Base-by-base conservation (phyloP, 1,140 invertebrate genomes). In the Hydropsyche tenuis region DNA sequence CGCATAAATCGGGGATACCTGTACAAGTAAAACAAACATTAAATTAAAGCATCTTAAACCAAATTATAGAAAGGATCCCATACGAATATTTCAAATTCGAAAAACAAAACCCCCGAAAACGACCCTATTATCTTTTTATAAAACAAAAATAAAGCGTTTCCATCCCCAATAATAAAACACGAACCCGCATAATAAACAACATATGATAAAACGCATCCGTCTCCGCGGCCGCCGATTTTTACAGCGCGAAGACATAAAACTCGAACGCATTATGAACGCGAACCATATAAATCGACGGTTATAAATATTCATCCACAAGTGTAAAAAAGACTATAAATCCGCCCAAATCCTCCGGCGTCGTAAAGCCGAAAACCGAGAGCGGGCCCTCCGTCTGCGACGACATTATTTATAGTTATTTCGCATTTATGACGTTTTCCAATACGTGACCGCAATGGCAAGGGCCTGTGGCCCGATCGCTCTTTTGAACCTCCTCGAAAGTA, bases 341-440 rank as follows among this genome's bases (percentile, higher is more conserved):
- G 22, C 18, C 37, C n/a, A 69, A 71, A 75, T 75, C 73, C n/a
- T n/a, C 60, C 7, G 30, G 30, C 30, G n/a, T 37, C 30, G 30
- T 37, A 37, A 37, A 53, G 25, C 46, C n/a, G 42, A 65, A 65
- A 65, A 65, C 63, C 14, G 63, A 45, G 30, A 16, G 12, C 63
- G 30, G 11, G 30, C 42, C 5, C 14, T 60, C 23, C 63, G 25
- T 60, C 42, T 45, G 51, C 56, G 75, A 25, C 45, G 68, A 66
- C 75, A 76, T 76, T 76, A 76, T 76, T 76, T 76, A 76, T 76
- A 73, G 75, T 76, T 76, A 76, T 76, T 73, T 76, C 75, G 64
- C 71, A 73, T 76, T 75, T 76, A 76, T 76, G 75, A 73, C 75
- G 65, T 76, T 64, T 73, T 76, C 74, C 66, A 60, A 73, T 73